These are phyloP conservation scores for Chrysina gloriosa DNA, from an alignment of 2,888 invertebrate species.

Conservation along the genomic window DNA sequence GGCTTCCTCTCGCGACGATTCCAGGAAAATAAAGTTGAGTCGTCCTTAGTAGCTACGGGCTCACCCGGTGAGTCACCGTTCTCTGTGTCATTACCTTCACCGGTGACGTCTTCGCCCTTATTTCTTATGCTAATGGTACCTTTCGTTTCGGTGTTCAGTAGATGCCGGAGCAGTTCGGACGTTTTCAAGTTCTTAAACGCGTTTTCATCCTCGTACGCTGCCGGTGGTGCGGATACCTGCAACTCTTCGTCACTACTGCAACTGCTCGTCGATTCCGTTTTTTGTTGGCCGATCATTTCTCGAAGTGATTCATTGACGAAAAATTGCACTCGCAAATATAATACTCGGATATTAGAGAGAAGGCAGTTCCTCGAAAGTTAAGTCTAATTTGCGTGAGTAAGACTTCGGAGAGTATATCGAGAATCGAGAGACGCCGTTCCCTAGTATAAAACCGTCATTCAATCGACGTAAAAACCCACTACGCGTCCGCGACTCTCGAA, in stretches of 20 bases:
- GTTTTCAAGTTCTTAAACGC: constrained; percentile 53
- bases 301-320: constrained; percentile 53
- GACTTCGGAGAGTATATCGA: constrained; percentile 42
- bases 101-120: constrained; percentile 14
- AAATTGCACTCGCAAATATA: constrained; percentile 46
- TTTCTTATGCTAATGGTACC: not conserved
- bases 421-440: constrained; percentile 14
- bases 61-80: constrained; percentile 44
- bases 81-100: constrained; percentile 6
- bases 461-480: constrained; percentile 41
- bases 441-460: constrained; percentile 6
- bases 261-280: constrained; percentile 53
- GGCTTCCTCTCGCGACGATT: constrained; percentile 44
- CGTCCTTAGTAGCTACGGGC: constrained; percentile 34
- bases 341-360: constrained; percentile 6
- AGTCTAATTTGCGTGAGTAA: constrained; percentile 51
- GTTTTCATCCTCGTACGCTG: constrained; percentile 46
- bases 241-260: constrained; percentile 44
- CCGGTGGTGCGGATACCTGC: constrained; percentile 21
- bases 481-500: constrained; percentile 4
- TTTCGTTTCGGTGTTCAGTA: constrained; percentile 47
- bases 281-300: constrained; percentile 53
- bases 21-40: constrained; percentile 41
- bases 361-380: constrained; percentile 53
- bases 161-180: constrained; percentile 55